These are phyloP conservation scores for Synergus laeviventris DNA, from an alignment of 2,888 invertebrate species.

Conservation along the genomic window DNA sequence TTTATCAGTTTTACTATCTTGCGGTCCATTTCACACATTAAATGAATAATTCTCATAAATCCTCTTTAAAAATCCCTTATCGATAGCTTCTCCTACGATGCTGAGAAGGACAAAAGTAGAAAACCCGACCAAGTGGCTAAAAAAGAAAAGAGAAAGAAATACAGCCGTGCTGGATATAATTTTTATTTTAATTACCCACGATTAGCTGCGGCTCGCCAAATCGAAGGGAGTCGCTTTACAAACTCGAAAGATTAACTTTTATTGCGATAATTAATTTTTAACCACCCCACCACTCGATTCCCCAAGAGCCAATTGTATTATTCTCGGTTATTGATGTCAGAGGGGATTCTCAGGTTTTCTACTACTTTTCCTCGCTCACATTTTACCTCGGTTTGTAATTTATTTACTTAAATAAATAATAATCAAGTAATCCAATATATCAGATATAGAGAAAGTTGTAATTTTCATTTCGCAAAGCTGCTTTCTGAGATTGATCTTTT, in stretches of 20 bases:
- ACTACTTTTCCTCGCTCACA: slow-evolving; percentile 38
- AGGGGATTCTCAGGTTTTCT: slow-evolving; percentile 48
- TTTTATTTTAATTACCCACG: slow-evolving; percentile 51
- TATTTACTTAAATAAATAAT: slow-evolving; percentile 15
- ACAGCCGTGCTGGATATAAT: slow-evolving; percentile 46
- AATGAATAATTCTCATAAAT: not conserved
- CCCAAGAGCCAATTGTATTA: slow-evolving; percentile 58
- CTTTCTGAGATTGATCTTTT: not conserved
- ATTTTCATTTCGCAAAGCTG: not conserved
- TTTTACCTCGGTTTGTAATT: slow-evolving; percentile 10
- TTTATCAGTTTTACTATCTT: not conserved
- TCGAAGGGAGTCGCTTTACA: slow-evolving; percentile 41
- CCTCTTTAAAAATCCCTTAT: not conserved
- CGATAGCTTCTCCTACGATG: not conserved
- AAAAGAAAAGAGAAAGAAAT: not conserved
- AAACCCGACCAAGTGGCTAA: not conserved
- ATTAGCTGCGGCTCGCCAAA: slow-evolving; percentile 36
- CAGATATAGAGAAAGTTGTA: too few species aligned
- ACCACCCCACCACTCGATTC: slow-evolving; percentile 45
- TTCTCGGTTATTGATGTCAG: slow-evolving; percentile 61
- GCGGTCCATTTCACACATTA: not conserved
- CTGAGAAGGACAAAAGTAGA: slow-evolving; percentile 16
- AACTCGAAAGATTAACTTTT: slow-evolving; percentile 60
- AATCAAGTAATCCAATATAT: not conserved
- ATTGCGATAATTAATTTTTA: slow-evolving; percentile 65